Evolutionary conservation across 2,113 vertebrate genomes (phyloP).

Genomic region (Aix galericulata): DNA sequence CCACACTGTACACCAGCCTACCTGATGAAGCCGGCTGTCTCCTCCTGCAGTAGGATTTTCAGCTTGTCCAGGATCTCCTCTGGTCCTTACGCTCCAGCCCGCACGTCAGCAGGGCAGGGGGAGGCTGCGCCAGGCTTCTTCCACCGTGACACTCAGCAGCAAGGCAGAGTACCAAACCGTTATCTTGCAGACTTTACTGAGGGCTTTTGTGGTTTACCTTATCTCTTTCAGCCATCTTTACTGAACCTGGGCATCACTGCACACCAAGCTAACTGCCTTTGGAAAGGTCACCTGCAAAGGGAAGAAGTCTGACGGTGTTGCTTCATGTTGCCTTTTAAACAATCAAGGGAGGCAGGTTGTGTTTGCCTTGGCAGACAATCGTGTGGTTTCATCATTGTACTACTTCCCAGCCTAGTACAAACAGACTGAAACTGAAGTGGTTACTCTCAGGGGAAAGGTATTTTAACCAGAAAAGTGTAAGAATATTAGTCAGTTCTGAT

Average conservation of each 20-base stretch:
- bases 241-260: not conserved
- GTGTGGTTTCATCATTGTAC: not conserved
- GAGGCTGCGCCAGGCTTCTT: not conserved
- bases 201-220: conserved; percentile 34
- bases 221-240: not conserved
- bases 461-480: not conserved
- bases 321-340: not conserved
- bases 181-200: conserved; percentile 6
- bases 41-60: not conserved
- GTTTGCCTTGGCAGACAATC: not conserved
- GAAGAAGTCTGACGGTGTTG: not conserved
- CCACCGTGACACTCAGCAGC: fast-evolving
- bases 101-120: fast-evolving
- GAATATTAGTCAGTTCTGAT: not conserved
- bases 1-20: not conserved
- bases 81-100: not conserved
- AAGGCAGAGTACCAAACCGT: not conserved
- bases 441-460: not conserved
- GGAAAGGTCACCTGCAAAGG: not conserved
- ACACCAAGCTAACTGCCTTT: not conserved
- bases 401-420: not conserved
- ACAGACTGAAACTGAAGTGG: not conserved
- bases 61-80: not conserved
- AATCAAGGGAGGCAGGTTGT: not conserved
- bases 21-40: not conserved